Base-by-base conservation (phyloP, 35 echinoderm and acorn worm genomes). In the Ophioderma brevispina region DNA sequence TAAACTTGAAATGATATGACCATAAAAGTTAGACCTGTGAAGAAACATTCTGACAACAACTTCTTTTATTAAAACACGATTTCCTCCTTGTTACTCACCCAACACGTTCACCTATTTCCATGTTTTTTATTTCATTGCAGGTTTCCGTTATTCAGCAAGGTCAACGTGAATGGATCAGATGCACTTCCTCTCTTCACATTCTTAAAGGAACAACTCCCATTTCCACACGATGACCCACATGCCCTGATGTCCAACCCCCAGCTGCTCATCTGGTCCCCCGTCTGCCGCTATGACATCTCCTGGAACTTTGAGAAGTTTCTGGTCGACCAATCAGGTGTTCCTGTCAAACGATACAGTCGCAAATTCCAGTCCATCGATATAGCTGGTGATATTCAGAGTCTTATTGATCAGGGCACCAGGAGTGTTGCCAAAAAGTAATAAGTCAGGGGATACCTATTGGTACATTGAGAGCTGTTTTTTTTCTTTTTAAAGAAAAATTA, bases 231-330 rank as follows among this genome's bases (percentile, higher is more conserved):
- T 55, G 64, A 70, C 6, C 35, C 31, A 13, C 40, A 37, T 40
- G 38, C 39, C 75, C 38, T 97, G 13, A 87, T 91, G 88, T 78
- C 36, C 0, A 79, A 97, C 36, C 87, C 91, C 11, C 50, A 89
- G 18, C 25, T 40, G 2, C 39, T 97, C 41, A 90, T 93, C 39
- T 97, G 95, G 95, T 77, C 31, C 31, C 95, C 95, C 32, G 87
- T 97, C 10, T 78, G 89, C 11, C 81, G 95, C 8, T 80, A 90
- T 50, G 95, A 97, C 64, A 81, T 97, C 77, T 70, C 42, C 43
- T 97, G 95, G 95, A 97, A 97, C 64, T 97, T 97, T 90, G 95
- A 97, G 82, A 97, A 97, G 80, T 97, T 97, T 42, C 76, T 97
- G 32, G 34, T 97, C 32, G 88, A 84, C 10, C 82, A 85, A 32